These are phyloP conservation scores for Drosophila parvula DNA, from an alignment of 1,140 invertebrate species.

Conservation along the genomic window DNA sequence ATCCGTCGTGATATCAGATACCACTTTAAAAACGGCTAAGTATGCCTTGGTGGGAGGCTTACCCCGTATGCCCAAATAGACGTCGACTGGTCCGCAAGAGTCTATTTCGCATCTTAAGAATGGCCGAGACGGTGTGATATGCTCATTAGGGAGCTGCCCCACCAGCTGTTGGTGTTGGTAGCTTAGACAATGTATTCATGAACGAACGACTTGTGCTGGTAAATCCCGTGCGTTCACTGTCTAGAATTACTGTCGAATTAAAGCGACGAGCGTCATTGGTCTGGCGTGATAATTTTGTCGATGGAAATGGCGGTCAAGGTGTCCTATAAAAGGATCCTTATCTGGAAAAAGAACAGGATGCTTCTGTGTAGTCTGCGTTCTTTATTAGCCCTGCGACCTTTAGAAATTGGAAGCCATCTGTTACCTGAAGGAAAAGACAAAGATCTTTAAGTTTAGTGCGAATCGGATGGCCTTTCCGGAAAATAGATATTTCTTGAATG, in stretches of 20 bases:
- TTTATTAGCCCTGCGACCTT: neutral
- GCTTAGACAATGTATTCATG: neutral
- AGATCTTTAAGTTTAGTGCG: neutral
- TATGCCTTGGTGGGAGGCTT: neutral
- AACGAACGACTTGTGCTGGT: neutral
- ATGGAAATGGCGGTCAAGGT: neutral
- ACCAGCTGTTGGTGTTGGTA: too few species aligned
- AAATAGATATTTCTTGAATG: neutral
- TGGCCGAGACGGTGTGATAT: neutral
- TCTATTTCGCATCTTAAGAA: conserved; percentile 2
- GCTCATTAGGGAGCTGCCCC: neutral
- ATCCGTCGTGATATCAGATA: neutral
- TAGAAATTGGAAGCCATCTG: neutral
- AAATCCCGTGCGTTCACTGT: neutral
- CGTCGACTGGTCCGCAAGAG: conserved; percentile 8
- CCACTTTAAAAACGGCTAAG: neutral
- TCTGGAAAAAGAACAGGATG: neutral
- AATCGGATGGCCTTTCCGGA: neutral
- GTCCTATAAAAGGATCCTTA: neutral
- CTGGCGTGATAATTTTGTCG: neutral
- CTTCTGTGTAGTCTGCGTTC: neutral
- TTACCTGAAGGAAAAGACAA: neutral
- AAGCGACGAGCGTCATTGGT: neutral
- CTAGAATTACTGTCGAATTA: neutral
- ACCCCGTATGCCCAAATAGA: neutral